Evolutionary conservation across 2,888 invertebrate species (phyloP).

Genomic region (Agonopterix alstromeriana): DNA sequence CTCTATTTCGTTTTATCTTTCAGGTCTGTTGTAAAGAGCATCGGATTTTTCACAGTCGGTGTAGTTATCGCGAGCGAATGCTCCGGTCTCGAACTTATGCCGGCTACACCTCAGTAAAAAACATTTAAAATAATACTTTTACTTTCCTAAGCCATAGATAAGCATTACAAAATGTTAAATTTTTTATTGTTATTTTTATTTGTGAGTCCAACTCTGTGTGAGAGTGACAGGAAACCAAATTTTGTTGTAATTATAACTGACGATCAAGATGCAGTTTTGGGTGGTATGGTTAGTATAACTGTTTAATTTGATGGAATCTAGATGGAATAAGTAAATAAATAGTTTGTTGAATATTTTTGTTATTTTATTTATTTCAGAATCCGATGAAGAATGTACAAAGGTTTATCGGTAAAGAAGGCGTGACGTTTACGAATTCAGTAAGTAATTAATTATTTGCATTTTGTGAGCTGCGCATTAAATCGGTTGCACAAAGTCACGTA

Average conservation of each 20-base stretch:
- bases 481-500: no score
- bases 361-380: slow-evolving; percentile 71
- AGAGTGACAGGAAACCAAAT: slow-evolving; percentile 73
- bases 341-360: slow-evolving; percentile 28
- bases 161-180: slow-evolving; percentile 47
- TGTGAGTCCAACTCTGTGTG: slow-evolving; percentile 25
- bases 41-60: slow-evolving; percentile 86
- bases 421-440: slow-evolving; percentile 85
- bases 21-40: slow-evolving; percentile 89
- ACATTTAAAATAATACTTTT: slow-evolving; percentile 18
- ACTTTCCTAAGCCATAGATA: slow-evolving; percentile 13
- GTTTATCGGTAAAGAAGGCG: slow-evolving; percentile 79
- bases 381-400: slow-evolving; percentile 81
- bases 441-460: slow-evolving; percentile 47
- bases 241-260: slow-evolving; percentile 89
- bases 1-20: slow-evolving; percentile 28
- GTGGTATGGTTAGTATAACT: slow-evolving; percentile 81
- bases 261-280: slow-evolving; percentile 88
- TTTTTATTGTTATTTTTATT: slow-evolving; percentile 48
- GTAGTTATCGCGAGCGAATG: slow-evolving; percentile 88
- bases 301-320: slow-evolving; percentile 12
- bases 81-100: slow-evolving; percentile 84
- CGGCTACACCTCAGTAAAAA: slow-evolving; percentile 70
- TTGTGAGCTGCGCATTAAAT: not conserved
- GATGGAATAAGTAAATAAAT: slow-evolving; percentile 40